A percentile compares a stretch with the other conserved stretches of the same genome.
These are phyloP conservation scores for Malurus elegans DNA, from an alignment of 2,113 vertebrate genomes.

Conservation along the genomic window DNA sequence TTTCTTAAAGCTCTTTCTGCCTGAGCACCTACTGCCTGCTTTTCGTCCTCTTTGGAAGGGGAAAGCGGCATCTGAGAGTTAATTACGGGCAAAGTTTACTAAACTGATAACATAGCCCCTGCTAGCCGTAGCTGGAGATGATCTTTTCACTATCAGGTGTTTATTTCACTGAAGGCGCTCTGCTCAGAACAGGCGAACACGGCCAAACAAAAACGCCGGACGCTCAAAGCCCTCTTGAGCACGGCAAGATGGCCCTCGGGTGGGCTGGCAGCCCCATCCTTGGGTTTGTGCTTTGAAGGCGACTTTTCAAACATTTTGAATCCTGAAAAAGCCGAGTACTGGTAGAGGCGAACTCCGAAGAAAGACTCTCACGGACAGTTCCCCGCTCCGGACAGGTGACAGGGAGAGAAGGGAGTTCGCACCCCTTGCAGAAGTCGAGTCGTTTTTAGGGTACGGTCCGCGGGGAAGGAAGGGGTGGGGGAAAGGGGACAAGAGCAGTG, in stretches of 20 bases:
- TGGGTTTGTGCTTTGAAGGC: background rate
- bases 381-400: background rate
- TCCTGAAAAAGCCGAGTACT: background rate
- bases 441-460: background rate
- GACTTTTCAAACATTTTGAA: background rate
- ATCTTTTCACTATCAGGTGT: background rate
- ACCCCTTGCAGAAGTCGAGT: background rate
- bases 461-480: no score
- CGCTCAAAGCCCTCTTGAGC: background rate
- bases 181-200: background rate
- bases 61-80: background rate
- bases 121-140: background rate
- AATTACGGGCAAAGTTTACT: background rate
- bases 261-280: no score
- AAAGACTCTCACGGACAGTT: background rate
- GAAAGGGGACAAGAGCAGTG: no score
- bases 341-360: background rate
- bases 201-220: background rate
- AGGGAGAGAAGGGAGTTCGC: background rate
- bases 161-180: background rate
- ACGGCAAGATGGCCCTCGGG: background rate
- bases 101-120: fast-evolving
- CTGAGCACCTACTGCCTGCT: background rate
- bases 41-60: background rate
- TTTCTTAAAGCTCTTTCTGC: background rate